Evolutionary conservation across 2,797 vertebrate species (phyloP), one percentile per base, ranked within the genome.

Genomic region (Leptoclinus maculatus): DNA sequence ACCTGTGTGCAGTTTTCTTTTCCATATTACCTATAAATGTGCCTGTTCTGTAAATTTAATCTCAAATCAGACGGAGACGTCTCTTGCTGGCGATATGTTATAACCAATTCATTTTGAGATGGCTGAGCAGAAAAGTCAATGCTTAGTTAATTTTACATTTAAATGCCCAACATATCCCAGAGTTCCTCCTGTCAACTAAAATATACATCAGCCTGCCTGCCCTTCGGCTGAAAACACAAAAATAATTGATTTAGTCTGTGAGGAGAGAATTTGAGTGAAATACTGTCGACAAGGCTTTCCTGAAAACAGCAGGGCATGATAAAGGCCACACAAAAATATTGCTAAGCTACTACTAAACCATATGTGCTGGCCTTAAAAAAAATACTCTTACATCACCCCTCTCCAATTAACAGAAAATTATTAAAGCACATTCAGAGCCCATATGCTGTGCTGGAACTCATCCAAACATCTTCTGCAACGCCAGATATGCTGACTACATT

Each of bases 141-240:
- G 8, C 6, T 9, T 32, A 2, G 5, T 78, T 86, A n/a, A 82
- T 76, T 81, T 85, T 84, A 77, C 34, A 87, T 90, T 83, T 75
- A 83, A 79, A 84, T 86, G 53, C 49, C 21, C 56, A 53, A 79
- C 74, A 79, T 59, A 78, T 75, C 63, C 51, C 56, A 54, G 53
- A 79, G 43, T 71, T 82, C 76, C 54, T 64, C 53, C 43, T 69
- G 76, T 82, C 76, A 83, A 49, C 82, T 76, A 74, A 77, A 21
- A 56, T 51, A 73, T 21, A 66, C 53, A 54, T 83, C 71, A 68
- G 1, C 56, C 67, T 17, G 36, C 10, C 64, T 78, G 68, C 59
- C 86, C 83, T 80, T 82, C 36, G 53, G 73, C 53, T 45, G 27
- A 67, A 79, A 79, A 62, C 64, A 72, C 66, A 41, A 79, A 74